Evolutionary conservation across 1,140 invertebrate species (phyloP), one percentile per base, ranked within the genome.

Genomic region (Vanessa tameamea): DNA sequence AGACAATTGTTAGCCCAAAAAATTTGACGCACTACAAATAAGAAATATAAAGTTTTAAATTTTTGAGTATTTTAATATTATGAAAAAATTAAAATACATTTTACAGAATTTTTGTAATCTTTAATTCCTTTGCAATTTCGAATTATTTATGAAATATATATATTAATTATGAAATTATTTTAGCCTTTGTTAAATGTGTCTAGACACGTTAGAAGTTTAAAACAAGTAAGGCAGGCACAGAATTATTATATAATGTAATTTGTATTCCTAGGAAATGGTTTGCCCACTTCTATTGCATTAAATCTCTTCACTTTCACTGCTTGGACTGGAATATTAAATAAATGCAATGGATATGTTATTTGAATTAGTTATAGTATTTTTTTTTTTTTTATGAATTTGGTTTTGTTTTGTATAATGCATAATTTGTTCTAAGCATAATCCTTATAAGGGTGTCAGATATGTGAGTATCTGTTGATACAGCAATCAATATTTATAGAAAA

Each of bases 181-280:
- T 31, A 31, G 26, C 26, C 2, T 31, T 31, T 31, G 26, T 31
- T 31, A 43, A 43, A 43, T 43, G 48, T 50, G 14, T 48, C 20
- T 48, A 14, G 3, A 50, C 11, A 14, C 14, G 11, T 48, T 51
- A 53, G 50, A 57, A 11, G 20, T 13, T 57, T 57, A 11, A 57
- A 57, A 57, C 8, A 57, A 23, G 11, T 55, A 55, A 20, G 26
- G 5, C 2, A 8, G 16, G 20, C 23, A 26, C 57, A 37, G 15
- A 37, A 61, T 61, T 31, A 37, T 61, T 61, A 61, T n/a, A 37
- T 61, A 61, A 61, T 37, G 14, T 61, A 37, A 31, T 61, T 61
- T 31, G 31, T 61, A 61, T 61, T 61, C 57, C 14, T 31, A 61
- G 57, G 57, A 61, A 61, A 61, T 15, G 14, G 15, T 13, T 43